phyloP scores from a whole-genome alignment of 2,113 vertebrate genomes.

The Silurus asotus region DNA sequence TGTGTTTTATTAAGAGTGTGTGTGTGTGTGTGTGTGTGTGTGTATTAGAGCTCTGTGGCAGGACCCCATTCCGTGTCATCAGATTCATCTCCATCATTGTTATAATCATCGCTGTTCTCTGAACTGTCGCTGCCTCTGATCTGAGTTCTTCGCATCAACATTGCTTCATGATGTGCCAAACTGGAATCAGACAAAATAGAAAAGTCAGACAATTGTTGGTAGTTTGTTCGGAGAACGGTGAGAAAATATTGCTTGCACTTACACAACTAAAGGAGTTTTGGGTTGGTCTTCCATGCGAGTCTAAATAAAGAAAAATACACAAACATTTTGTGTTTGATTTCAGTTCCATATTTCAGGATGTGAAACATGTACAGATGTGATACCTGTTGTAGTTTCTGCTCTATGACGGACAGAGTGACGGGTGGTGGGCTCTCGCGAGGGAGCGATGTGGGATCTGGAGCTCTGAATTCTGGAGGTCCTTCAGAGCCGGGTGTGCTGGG shows the following conservation, averaged over 20 bases:
- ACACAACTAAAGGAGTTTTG: constrained; percentile 72
- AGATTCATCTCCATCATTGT: constrained; percentile 54
- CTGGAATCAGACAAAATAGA: constrained; percentile 58
- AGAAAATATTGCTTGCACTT: constrained; percentile 43
- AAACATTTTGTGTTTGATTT: background rate
- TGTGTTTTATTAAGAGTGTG: no score
- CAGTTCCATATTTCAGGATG: background rate
- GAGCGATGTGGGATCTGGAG: constrained; percentile 63
- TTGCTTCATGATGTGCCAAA: constrained; percentile 78
- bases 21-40: background rate
- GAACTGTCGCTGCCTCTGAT: constrained; percentile 83
- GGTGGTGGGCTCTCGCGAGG: constrained; percentile 30
- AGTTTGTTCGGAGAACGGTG: background rate
- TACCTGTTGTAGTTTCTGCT: constrained; percentile 72
- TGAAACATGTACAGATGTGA: background rate
- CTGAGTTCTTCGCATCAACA: constrained; percentile 81
- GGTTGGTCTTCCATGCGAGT: constrained; percentile 54
- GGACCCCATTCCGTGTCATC: constrained; percentile 87
- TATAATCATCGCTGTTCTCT: constrained; percentile 61
- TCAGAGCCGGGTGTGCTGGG: constrained; percentile 61
- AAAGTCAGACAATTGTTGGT: background rate
- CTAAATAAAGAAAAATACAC: constrained; percentile 54
- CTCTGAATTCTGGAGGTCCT: constrained; percentile 70
- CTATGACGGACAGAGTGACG: constrained; percentile 64
- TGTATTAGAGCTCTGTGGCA: constrained; percentile 85